Base-by-base conservation (phyloP, 2,113 vertebrate genomes). In the Tamias sibiricus region DNA sequence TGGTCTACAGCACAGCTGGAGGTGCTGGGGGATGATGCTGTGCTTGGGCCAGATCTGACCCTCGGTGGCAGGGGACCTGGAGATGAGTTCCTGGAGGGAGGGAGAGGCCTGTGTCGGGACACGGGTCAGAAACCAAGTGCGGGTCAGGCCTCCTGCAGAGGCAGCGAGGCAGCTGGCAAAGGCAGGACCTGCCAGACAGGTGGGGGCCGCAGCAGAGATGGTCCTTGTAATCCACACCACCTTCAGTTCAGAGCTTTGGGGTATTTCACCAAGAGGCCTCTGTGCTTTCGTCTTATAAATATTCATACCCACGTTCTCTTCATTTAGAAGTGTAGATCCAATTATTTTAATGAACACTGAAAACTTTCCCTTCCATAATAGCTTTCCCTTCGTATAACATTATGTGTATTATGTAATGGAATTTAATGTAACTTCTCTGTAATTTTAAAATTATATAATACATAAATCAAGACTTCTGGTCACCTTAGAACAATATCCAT, bases 271-370 rank as follows among this genome's bases (percentile, higher is more conserved):
- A 52, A 69, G 35, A 85, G 62, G 87, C 52, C 44, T 76, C 84
- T 32, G 59, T 6, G 35, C 14, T 59, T 80, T 68, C 32, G 0
- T 54, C 76, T 69, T 17, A 69, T 37, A 79, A 83, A 90, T 69
- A 84, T 80, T 92, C 87, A 87, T 49, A 12, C 40, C 17, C 59
- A 20, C 9, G 75, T 59, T 79, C 47, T 74, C 76, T 76, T 59
- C 76, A 20, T 71, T 88, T 93, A 37, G 54, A 80, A 68, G 47
- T 37, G 37, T 42, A 44, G 92, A 84, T 22, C 44, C 37, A 71
- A 40, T 81, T 76, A 85, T 88, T 91, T 84, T 88, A 84, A 93
- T 28, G 49, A 91, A 76, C 72, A 26, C 86, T 30, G 49, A 37
- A 72, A 64, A 80, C 42, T n/a, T 69, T 64, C 59, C 81, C 69